Percentiles rank a stretch among this genome's conserved stretches.
phyloP scores from a whole-genome alignment of 2,888 invertebrate species.

The Eulithis prunata region DNA sequence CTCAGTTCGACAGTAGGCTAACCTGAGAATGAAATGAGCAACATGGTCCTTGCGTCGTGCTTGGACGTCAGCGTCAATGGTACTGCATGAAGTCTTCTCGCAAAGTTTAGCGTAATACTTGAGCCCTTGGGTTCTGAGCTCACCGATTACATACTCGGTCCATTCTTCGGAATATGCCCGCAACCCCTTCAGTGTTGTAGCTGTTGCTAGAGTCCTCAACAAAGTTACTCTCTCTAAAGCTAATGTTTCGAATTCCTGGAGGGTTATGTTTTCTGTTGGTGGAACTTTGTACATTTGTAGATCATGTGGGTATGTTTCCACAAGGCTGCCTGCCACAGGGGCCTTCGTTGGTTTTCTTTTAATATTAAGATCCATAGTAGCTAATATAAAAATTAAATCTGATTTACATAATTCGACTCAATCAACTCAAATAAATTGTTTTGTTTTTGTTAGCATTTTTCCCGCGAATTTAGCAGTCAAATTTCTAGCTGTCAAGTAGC shows the following conservation, averaged over 20 bases:
- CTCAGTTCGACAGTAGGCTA: slow-evolving; percentile 95
- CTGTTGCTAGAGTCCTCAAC: slow-evolving; percentile 90
- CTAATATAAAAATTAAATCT: background rate
- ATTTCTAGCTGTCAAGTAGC: too few species aligned
- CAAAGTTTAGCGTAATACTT: slow-evolving; percentile 87
- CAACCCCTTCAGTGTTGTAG: slow-evolving; percentile 86
- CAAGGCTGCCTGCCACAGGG: slow-evolving; percentile 68
- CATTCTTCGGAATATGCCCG: slow-evolving; percentile 87
- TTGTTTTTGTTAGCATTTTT: too few species aligned
- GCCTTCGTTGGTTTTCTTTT: slow-evolving; percentile 71
- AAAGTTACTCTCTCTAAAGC: slow-evolving; percentile 93
- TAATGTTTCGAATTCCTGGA: slow-evolving; percentile 94
- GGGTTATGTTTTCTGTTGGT: slow-evolving; percentile 88
- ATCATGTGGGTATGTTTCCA: slow-evolving; percentile 88
- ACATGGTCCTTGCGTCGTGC: slow-evolving; percentile 92
- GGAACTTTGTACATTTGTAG: slow-evolving; percentile 91
- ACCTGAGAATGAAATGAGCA: slow-evolving; percentile 95
- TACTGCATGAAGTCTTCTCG: slow-evolving; percentile 80
- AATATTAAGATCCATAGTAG: slow-evolving; percentile 74
- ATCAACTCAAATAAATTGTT: too few species aligned
- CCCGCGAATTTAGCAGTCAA: too few species aligned
- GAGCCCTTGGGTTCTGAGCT: slow-evolving; percentile 87
- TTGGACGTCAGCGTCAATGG: slow-evolving; percentile 86
- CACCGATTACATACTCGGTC: slow-evolving; percentile 85
- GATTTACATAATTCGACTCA: too few species aligned